Evolutionary conservation across 1,140 invertebrate genomes (phyloP).

Genomic region (Cherax quadricarinatus): DNA sequence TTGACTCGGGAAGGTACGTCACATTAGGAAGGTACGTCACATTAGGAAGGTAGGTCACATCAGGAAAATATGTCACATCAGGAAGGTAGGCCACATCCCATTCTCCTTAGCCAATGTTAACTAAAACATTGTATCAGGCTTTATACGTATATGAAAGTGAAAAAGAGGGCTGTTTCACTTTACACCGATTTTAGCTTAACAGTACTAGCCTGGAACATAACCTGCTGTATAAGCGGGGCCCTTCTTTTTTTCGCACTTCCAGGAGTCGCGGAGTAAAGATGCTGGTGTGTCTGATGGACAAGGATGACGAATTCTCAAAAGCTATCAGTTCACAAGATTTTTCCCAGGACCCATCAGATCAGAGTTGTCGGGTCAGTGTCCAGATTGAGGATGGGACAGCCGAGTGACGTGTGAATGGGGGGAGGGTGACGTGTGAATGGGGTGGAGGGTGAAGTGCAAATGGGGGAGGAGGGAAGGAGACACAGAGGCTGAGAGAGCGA

Average conservation of each 20-base stretch:
- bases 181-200: neutral
- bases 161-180: neutral
- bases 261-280: too few species aligned
- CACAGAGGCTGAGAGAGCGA: neutral
- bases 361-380: neutral
- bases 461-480: neutral
- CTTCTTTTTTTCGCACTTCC: too few species aligned
- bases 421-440: neutral
- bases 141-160: too few species aligned
- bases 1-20: too few species aligned
- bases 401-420: neutral
- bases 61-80: too few species aligned
- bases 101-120: too few species aligned
- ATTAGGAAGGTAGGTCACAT: too few species aligned
- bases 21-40: too few species aligned
- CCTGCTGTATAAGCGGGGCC: neutral
- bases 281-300: neutral
- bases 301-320: constrained; percentile 26
- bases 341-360: neutral
- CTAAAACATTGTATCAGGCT: too few species aligned
- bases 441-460: neutral
- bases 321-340: neutral
- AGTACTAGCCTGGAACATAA: neutral
- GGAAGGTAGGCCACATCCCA: too few species aligned
- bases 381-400: neutral